Conservation (phyloP, 53 echinoderm and acorn worm species). For the Echinometra lucunter region DNA sequence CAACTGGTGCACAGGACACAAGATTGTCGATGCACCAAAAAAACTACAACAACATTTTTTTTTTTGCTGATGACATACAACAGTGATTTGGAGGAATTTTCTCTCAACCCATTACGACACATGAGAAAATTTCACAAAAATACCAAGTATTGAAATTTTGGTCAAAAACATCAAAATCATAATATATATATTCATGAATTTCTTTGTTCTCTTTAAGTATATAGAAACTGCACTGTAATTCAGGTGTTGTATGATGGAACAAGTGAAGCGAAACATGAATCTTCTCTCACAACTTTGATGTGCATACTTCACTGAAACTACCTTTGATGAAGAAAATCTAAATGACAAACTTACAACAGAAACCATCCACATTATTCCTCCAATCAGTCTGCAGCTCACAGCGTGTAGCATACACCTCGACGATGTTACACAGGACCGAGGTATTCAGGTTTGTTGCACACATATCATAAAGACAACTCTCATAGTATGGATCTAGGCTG, state of each 20-base stretch:
- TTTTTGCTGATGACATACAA: too few species aligned
- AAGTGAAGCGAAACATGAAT: too few species aligned
- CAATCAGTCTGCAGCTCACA: slow-evolving; percentile 70
- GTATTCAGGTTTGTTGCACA: slow-evolving; percentile 83
- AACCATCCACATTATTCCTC: neutral
- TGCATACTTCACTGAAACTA: too few species aligned
- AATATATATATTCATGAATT: neutral
- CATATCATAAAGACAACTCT: slow-evolving; percentile 86
- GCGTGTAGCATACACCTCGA: slow-evolving; percentile 77
- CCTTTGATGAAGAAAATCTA: too few species aligned
- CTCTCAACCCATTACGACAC: neutral
- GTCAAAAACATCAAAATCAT: neutral
- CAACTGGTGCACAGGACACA: too few species aligned
- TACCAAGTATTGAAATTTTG: neutral
- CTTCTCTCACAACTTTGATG: too few species aligned
- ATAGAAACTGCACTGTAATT: too few species aligned
- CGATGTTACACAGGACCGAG: slow-evolving; percentile 74
- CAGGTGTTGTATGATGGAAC: too few species aligned
- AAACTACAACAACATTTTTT: too few species aligned
- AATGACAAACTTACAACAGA: slow-evolving; percentile 42
- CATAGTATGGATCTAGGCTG: slow-evolving; percentile 67
- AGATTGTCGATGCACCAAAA: too few species aligned
- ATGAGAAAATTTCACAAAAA: neutral
- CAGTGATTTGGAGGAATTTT: neutral
- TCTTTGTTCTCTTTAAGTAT: neutral